Conservation (phyloP, 2,113 vertebrate species). For the Cervus canadensis region DNA sequence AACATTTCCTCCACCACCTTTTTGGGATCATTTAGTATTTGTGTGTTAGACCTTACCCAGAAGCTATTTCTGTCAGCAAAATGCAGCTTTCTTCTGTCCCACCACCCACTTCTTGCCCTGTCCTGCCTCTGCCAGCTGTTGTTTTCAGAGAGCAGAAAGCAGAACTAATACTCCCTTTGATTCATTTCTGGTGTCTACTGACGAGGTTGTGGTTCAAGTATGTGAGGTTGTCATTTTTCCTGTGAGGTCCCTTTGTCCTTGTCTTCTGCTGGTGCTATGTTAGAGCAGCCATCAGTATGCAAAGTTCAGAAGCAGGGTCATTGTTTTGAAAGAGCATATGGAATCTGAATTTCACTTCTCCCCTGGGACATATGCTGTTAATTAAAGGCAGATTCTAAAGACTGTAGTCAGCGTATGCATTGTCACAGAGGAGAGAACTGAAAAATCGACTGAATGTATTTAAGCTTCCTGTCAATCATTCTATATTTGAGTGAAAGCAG, state of each 20-base stretch:
- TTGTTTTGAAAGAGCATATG: neutral
- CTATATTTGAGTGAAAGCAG: neutral
- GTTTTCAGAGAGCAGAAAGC: neutral
- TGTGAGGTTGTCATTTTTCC: neutral
- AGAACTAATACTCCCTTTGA: neutral
- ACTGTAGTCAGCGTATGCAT: neutral
- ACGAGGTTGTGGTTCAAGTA: neutral
- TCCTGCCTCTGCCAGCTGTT: neutral
- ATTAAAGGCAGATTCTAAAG: constrained; percentile 32
- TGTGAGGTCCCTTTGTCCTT: neutral
- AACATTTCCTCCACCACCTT: neutral
- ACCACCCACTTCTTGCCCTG: neutral
- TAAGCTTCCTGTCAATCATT: neutral
- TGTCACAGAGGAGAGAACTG: neutral
- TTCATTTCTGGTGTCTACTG: neutral
- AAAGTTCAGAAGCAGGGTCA: constrained; percentile 14
- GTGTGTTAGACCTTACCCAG: neutral
- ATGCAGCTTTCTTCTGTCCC: neutral
- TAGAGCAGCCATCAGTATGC: neutral
- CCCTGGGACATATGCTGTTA: neutral
- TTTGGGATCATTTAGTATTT: neutral
- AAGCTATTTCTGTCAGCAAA: constrained; percentile 30
- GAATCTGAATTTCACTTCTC: neutral
- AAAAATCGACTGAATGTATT: neutral
- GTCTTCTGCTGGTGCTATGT: neutral